A percentile compares a stretch with the other conserved stretches of the same genome.
Evolutionary conservation across 1,140 invertebrate species (phyloP).

Genomic region (Harlomillsia oculata): DNA sequence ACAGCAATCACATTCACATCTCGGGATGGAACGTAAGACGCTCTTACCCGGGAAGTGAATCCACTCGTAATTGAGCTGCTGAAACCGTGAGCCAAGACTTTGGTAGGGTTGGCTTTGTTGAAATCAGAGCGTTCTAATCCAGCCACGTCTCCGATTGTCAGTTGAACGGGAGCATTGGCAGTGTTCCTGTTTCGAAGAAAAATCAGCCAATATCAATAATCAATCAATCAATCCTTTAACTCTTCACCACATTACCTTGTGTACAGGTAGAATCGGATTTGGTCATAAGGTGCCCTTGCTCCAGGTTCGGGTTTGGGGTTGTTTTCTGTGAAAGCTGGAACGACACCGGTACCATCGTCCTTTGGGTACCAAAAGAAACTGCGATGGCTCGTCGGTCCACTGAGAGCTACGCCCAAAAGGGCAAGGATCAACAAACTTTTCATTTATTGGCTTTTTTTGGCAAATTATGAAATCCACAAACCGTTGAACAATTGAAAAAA

Average conservation of each 20-base stretch:
- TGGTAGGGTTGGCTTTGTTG: background rate
- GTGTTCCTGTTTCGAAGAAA: background rate
- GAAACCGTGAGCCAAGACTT: constrained; percentile 9
- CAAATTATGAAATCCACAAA: too few species aligned
- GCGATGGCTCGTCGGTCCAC: background rate
- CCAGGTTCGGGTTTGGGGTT: too few species aligned
- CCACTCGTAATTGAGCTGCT: background rate
- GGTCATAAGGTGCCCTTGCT: background rate
- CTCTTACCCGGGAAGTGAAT: background rate
- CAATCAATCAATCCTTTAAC: background rate
- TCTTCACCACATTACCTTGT: background rate
- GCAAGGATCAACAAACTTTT: too few species aligned
- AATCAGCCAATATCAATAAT: background rate
- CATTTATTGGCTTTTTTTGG: too few species aligned
- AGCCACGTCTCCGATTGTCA: background rate
- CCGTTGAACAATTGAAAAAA: too few species aligned
- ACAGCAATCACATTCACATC: constrained; percentile 6
- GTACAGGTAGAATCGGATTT: background rate
- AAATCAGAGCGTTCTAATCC: background rate
- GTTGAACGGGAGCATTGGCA: background rate
- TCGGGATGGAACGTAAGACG: background rate
- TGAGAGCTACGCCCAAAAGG: too few species aligned
- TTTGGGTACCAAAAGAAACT: constrained; percentile 6
- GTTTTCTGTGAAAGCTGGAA: background rate
- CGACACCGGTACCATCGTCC: background rate